Evolutionary conservation across 2,113 vertebrate species (phyloP), one percentile per base, ranked within the genome.

Genomic region (Peromyscus polionotus): DNA sequence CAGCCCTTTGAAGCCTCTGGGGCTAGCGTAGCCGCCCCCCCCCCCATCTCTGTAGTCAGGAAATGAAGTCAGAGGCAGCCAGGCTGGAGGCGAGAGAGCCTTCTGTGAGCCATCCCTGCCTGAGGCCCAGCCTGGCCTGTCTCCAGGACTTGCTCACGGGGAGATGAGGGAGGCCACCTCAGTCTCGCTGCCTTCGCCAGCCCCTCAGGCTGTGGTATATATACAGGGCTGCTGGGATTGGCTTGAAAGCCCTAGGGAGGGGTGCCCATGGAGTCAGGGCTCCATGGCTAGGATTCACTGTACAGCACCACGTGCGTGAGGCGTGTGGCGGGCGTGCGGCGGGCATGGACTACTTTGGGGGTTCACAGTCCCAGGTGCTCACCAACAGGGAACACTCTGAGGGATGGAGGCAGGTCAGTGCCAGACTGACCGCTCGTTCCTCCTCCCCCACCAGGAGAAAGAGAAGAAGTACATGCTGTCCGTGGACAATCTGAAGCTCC

Each of bases 401-500:
- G 51, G 31, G 39, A 45, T 26, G 0, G 36, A 91, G 54, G 19
- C 4, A 0, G 13, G 7, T 59, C 67, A n/a, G 63, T 5, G 24
- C 79, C 73, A n/a, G 0, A 14, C 95, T 93, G 63, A 88, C 61
- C 33, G 31, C 10, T 10, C 1, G 2, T 63, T 73, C 67, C 36
- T 39, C 0, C 36, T 68, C 86, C 63, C 0, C 87, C 89, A 72
- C 2, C 94, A 98, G 97, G 97, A 98, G 95, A 98, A 98, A 31
- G 97, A 98, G 98, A 99, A 99, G 99, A 99, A 99, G 92, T 99
- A 99, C 97, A 99, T 99, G 99, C 98, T 99, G 86, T 99, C 99
- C 3, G 99, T 99, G 98, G 99, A 99, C 98, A 99, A 99, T 98
- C 98, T 99, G 98, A 99, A 99, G 96, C 98, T 99, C 97, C 98